Evolutionary conservation across 2,888 invertebrate genomes (phyloP).

Genomic region (Metacarcinus magister): DNA sequence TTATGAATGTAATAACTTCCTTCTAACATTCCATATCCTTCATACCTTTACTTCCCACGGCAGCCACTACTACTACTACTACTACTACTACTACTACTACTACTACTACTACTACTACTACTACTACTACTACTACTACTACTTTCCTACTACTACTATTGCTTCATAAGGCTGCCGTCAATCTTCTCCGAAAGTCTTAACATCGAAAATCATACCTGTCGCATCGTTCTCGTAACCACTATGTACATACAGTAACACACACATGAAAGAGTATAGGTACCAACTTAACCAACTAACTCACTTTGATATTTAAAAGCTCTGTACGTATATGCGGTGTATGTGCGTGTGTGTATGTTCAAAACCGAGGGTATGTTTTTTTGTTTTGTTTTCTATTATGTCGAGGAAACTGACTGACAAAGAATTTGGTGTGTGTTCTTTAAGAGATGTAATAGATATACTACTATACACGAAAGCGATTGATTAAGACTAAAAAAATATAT

Average conservation of each 20-base stretch:
- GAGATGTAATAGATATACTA: neutral
- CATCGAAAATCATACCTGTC: neutral
- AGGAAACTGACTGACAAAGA: neutral
- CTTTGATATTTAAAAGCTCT: neutral
- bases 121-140: slow-evolving; percentile 36
- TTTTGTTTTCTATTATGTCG: neutral
- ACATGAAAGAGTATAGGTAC: neutral
- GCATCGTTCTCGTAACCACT: neutral
- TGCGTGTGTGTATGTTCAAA: neutral
- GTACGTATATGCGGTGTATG: slow-evolving; percentile 9
- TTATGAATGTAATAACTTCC: neutral
- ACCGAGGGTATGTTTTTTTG: neutral
- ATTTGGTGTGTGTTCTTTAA: neutral
- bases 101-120: slow-evolving; percentile 44
- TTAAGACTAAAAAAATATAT: neutral
- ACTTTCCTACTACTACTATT: neutral
- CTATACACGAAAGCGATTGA: slow-evolving; percentile 2
- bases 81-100: neutral
- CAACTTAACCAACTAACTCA: neutral
- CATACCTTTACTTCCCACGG: neutral
- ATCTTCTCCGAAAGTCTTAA: too few species aligned
- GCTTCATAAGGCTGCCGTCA: too few species aligned
- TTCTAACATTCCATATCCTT: neutral
- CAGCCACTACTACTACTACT: neutral
- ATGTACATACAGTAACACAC: slow-evolving; percentile 3